These are phyloP conservation scores for Akabosia matsudoensis DNA, from an alignment of 1,140 invertebrate genomes.

Conservation along the genomic window DNA sequence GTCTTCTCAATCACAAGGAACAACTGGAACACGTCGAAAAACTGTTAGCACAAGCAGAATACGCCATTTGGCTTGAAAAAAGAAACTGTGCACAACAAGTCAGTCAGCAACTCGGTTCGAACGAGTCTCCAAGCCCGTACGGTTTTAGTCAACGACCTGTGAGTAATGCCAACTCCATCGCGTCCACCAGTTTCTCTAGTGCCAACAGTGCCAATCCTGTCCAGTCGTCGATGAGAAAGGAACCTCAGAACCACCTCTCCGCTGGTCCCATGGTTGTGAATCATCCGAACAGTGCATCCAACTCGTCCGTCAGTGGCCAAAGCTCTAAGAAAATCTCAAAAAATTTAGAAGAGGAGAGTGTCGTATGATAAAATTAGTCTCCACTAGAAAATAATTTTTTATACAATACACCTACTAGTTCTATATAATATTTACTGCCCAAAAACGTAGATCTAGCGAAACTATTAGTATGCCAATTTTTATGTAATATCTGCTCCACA, in stretches of 20 bases:
- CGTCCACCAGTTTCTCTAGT: constrained; percentile 32
- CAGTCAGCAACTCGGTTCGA: constrained; percentile 29
- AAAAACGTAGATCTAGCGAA: no score
- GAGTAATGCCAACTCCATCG: constrained; percentile 9
- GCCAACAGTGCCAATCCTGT: constrained; percentile 44
- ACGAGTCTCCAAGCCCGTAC: constrained; percentile 20
- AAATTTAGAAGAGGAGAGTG: constrained; percentile 46
- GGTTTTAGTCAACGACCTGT: constrained; percentile 21
- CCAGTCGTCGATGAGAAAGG: constrained; percentile 36
- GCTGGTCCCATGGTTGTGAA: constrained; percentile 34
- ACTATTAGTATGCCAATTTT: no score
- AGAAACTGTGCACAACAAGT: constrained; percentile 45
- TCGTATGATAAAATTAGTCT: constrained; percentile 40
- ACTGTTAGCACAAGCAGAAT: constrained; percentile 47
- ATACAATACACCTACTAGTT: neutral
- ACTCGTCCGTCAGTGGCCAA: neutral
- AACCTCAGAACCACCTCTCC: constrained; percentile 24
- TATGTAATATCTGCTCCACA: no score
- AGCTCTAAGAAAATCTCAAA: constrained; percentile 45
- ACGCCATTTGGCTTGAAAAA: constrained; percentile 47
- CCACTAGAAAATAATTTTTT: neutral
- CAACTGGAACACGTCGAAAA: constrained; percentile 46
- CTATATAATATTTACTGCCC: constrained; percentile 4
- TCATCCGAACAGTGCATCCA: constrained; percentile 25
- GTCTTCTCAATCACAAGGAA: constrained; percentile 46